These are phyloP conservation scores for Stomatorhinus walkeri DNA, from an alignment of 2,797 vertebrate species.

Conservation along the genomic window DNA sequence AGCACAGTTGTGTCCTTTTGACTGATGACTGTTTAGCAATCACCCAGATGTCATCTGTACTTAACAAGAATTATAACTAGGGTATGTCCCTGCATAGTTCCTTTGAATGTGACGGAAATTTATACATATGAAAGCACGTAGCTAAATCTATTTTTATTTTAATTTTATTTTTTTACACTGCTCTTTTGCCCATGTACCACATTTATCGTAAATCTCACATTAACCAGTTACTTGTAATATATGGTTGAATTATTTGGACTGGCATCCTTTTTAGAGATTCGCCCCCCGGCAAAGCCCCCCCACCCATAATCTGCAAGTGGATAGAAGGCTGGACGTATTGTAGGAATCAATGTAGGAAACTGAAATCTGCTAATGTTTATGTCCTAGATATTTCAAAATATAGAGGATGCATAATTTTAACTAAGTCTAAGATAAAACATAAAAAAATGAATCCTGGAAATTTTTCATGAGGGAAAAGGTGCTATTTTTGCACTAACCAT, in stretches of 20 bases:
- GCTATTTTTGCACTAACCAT: background rate
- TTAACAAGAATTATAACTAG: conserved; percentile 47
- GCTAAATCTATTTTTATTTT: background rate
- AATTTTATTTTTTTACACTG: background rate
- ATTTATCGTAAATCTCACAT: background rate
- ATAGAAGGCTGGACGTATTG: background rate
- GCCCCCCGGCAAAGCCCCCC: background rate
- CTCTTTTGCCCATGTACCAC: background rate
- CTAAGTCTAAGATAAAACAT: background rate
- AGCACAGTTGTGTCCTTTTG: conserved; percentile 51
- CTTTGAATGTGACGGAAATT: background rate
- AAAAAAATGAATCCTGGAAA: background rate
- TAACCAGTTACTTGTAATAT: background rate
- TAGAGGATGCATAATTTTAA: background rate
- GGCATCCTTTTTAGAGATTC: background rate
- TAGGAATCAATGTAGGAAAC: background rate
- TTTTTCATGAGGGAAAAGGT: background rate
- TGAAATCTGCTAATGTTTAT: background rate
- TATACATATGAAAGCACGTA: background rate
- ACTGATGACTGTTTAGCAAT: conserved; percentile 57
- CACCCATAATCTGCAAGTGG: background rate
- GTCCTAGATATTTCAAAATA: background rate
- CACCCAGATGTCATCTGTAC: conserved; percentile 43
- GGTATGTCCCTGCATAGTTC: conserved; percentile 3
- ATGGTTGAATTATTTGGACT: background rate